Evolutionary conservation across 2,797 vertebrate species (phyloP).

Genomic region (Hozukius guyotensis): DNA sequence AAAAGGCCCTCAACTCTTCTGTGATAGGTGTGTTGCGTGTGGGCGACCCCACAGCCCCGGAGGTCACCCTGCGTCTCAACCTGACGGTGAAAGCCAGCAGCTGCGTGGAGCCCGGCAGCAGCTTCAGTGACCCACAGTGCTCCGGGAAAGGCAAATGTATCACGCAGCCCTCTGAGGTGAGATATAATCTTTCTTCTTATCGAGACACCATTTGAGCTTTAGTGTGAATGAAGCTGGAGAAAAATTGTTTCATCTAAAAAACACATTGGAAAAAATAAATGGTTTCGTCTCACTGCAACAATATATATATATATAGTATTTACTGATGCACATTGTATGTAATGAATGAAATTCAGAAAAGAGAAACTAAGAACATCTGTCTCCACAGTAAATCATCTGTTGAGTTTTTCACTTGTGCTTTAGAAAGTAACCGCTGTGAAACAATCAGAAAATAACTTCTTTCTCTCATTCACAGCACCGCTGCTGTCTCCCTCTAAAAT

Average conservation of each 20-base stretch:
- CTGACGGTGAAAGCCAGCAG: conserved; percentile 92
- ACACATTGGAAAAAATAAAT: too few species aligned
- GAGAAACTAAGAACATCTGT: too few species aligned
- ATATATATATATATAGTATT: too few species aligned
- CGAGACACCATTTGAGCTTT: neutral
- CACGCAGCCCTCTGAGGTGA: conserved; percentile 91
- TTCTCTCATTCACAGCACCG: too few species aligned
- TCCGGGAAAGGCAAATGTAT: conserved; percentile 92
- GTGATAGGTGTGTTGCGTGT: conserved; percentile 82
- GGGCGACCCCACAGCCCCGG: conserved; percentile 77
- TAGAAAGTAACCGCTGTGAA: too few species aligned
- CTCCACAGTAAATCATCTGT: too few species aligned
- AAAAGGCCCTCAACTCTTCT: neutral
- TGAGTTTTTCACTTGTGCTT: too few species aligned
- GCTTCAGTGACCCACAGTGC: conserved; percentile 86
- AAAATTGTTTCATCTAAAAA: neutral
- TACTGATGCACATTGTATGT: too few species aligned
- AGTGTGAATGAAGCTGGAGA: neutral
- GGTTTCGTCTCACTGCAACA: too few species aligned
- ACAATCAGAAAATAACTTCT: too few species aligned
- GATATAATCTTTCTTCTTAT: conserved; percentile 1
- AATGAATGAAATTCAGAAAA: too few species aligned
- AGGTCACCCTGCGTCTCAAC: conserved; percentile 91
- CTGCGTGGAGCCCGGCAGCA: conserved; percentile 86
- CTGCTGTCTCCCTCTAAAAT: too few species aligned